These are phyloP conservation scores for Eulimnadia texana DNA, from an alignment of 1,140 invertebrate genomes.

Conservation along the genomic window DNA sequence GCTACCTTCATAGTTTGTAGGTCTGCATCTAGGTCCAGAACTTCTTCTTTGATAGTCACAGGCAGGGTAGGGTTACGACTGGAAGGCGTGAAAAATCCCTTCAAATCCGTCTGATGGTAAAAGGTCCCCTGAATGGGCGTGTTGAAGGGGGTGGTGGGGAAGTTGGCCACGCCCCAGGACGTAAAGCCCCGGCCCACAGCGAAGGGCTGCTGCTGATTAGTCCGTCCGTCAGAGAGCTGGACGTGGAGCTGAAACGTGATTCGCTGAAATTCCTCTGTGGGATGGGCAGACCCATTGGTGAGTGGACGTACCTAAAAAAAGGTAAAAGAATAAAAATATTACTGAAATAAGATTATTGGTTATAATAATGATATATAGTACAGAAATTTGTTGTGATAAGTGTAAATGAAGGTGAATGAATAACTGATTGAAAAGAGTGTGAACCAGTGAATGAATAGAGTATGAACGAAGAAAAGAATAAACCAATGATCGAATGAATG, in stretches of 20 bases:
- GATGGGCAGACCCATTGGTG: constrained; percentile 7
- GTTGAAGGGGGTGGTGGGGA: constrained; percentile 9
- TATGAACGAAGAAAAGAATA: too few relatives aligned
- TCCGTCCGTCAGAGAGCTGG: constrained; percentile 1
- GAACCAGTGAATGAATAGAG: too few relatives aligned
- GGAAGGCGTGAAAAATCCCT: background rate
- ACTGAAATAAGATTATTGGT: too few relatives aligned
- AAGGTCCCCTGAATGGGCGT: constrained; percentile 2
- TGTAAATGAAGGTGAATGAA: too few relatives aligned
- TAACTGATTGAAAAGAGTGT: too few relatives aligned
- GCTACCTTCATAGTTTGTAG: constrained; percentile 6
- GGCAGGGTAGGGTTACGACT: background rate
- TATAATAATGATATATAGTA: too few relatives aligned
- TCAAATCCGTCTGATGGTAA: background rate
- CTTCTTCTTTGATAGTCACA: constrained; percentile 8
- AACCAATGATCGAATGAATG: too few relatives aligned
- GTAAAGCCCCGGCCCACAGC: constrained; percentile 2
- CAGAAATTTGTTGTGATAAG: too few relatives aligned
- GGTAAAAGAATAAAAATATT: too few relatives aligned
- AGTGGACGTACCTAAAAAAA: constrained; percentile 6
- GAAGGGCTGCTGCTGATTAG: constrained; percentile 4
- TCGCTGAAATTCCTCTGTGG: background rate
- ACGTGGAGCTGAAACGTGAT: background rate
- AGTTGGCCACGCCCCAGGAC: background rate
- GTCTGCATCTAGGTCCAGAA: constrained; percentile 4